A percentile compares a stretch with the other conserved stretches of the same genome.
Evolutionary conservation across 2,797 vertebrate genomes (phyloP).

Genomic region (Anguilla pacifica): DNA sequence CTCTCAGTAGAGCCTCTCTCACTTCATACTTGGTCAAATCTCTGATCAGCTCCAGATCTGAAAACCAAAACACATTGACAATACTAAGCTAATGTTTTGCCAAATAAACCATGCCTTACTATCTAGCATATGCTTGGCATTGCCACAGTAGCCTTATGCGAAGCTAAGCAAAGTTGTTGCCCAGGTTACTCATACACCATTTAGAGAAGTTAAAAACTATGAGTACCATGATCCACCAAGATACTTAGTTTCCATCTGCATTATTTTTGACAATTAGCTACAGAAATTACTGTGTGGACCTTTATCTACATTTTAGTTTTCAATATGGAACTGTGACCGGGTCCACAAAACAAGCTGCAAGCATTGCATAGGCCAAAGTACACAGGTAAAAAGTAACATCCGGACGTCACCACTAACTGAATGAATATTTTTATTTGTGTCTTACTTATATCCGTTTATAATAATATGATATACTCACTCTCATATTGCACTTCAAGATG

Average conservation of each 20-base stretch:
- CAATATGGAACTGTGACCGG: background rate
- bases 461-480: slow-evolving; percentile 62
- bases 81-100: background rate
- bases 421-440: no score
- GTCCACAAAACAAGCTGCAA: background rate
- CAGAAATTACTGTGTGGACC: no score
- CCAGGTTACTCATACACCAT: no score
- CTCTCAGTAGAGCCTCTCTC: slow-evolving; percentile 65
- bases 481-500: slow-evolving; percentile 76
- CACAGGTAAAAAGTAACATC: background rate
- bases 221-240: no score
- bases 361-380: no score
- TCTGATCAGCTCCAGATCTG: slow-evolving; percentile 77
- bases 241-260: no score
- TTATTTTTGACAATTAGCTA: no score
- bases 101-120: no score
- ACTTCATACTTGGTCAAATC: slow-evolving; percentile 68
- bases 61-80: slow-evolving; percentile 13
- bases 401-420: background rate
- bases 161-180: no score
- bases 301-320: background rate
- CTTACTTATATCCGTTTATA: background rate
- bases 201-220: no score
- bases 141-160: no score
- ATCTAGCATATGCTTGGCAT: no score